These are phyloP conservation scores for Sesia bembeciformis DNA, from an alignment of 2,888 invertebrate genomes.

Conservation along the genomic window DNA sequence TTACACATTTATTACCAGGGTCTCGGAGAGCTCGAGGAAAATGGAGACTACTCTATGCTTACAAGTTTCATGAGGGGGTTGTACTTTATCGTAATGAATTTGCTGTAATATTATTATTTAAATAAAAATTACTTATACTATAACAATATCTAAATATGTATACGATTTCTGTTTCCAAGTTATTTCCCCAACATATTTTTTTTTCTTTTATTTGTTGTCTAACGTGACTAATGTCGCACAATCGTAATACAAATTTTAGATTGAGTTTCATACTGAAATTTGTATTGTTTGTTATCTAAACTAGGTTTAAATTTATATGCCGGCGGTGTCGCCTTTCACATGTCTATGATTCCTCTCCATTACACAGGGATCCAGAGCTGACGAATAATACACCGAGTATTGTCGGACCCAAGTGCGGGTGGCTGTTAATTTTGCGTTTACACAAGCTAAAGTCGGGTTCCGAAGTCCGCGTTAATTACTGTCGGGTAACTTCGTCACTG, in stretches of 20 bases:
- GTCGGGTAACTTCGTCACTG: slow-evolving; percentile 25
- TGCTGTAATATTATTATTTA: too few species aligned
- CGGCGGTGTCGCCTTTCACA: neutral
- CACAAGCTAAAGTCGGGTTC: slow-evolving; percentile 17
- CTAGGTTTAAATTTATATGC: neutral
- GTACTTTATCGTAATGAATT: too few species aligned
- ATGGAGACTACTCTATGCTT: slow-evolving; percentile 13
- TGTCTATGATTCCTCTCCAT: slow-evolving; percentile 3
- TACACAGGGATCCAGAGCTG: slow-evolving; percentile 16
- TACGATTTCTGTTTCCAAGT: too few species aligned
- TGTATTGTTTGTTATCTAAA: too few species aligned
- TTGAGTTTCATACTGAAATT: too few species aligned
- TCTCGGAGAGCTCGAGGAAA: slow-evolving; percentile 28
- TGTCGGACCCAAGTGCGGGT: slow-evolving; percentile 11
- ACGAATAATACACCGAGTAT: slow-evolving; percentile 5
- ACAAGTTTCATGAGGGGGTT: neutral
- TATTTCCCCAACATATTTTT: too few species aligned
- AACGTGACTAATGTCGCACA: too few species aligned
- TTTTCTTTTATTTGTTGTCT: too few species aligned
- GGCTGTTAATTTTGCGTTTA: slow-evolving; percentile 25
- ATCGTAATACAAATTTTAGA: too few species aligned
- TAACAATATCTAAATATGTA: too few species aligned
- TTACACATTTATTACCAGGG: slow-evolving; percentile 54
- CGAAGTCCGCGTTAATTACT: slow-evolving; percentile 30
- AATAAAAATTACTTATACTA: too few species aligned